Conservation (phyloP, 2,113 vertebrate genomes). For the Solea senegalensis region DNA sequence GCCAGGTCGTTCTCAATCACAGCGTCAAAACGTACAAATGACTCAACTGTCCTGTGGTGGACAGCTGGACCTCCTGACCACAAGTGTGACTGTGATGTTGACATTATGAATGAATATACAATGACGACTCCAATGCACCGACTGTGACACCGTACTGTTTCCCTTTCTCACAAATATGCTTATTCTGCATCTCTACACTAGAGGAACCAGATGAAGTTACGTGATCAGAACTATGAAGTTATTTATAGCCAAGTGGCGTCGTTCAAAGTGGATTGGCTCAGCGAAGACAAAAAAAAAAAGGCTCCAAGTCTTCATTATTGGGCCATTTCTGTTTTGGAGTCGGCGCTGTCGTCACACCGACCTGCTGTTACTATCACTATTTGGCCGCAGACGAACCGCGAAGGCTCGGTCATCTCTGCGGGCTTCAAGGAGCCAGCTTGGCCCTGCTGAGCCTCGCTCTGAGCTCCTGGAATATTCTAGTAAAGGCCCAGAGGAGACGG, state of each 20-base stretch:
- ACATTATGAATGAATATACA: constrained; percentile 45
- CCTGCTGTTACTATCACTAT: constrained; percentile 42
- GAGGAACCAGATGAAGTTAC: too few species aligned
- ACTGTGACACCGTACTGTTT: constrained; percentile 6
- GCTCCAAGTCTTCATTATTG: neutral
- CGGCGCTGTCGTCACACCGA: constrained; percentile 18
- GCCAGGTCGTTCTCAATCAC: constrained; percentile 35
- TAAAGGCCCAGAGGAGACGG: constrained; percentile 33
- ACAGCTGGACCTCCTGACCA: too few species aligned
- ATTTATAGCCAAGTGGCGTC: neutral
- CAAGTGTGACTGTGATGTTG: too few species aligned
- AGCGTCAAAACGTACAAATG: too few species aligned
- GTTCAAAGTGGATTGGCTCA: neutral
- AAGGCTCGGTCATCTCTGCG: constrained; percentile 45
- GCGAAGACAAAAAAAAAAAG: neutral
- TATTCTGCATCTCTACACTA: too few species aligned
- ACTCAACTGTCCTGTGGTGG: too few species aligned
- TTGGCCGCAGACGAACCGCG: constrained; percentile 10
- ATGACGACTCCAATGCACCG: constrained; percentile 13
- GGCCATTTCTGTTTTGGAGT: neutral
- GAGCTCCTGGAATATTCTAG: constrained; percentile 53
- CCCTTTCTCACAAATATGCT: neutral
- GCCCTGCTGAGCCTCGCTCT: constrained; percentile 39
- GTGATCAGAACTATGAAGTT: neutral
- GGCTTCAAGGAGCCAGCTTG: constrained; percentile 46